Conservation (phyloP, 53 echinoderm and acorn worm species). For the Glandiceps talaboti region DNA sequence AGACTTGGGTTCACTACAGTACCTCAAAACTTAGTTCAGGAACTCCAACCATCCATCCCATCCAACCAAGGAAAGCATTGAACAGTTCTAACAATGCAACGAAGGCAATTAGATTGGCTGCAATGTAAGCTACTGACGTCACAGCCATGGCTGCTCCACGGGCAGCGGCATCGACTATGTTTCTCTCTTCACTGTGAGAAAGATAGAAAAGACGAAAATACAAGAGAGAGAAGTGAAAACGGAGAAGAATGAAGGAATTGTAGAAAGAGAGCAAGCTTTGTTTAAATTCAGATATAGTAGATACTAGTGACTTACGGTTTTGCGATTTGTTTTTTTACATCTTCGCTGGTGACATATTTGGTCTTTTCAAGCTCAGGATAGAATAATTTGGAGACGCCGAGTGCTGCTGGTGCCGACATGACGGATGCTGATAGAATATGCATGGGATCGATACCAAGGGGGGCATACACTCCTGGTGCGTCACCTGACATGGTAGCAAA, state of each 20-base stretch:
- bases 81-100: constrained; percentile 68
- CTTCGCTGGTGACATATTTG: not conserved
- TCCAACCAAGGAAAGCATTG: constrained; percentile 62
- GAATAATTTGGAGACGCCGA: not conserved
- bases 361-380: not conserved
- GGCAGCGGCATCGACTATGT: constrained; percentile 63
- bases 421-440: not conserved
- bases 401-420: not conserved
- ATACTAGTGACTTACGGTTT: too few relatives aligned
- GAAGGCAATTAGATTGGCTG: constrained; percentile 83
- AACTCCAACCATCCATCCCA: constrained; percentile 64
- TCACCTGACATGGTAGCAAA: not conserved
- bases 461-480: constrained; percentile 2
- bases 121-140: constrained; percentile 70
- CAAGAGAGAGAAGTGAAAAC: too few relatives aligned
- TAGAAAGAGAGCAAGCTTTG: too few relatives aligned
- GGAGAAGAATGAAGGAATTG: too few relatives aligned
- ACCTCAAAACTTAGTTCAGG: constrained; percentile 82
- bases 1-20: too few relatives aligned
- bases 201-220: not conserved
- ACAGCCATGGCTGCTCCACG: constrained; percentile 64
- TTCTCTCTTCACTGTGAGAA: constrained; percentile 49
- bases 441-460: not conserved
- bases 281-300: too few relatives aligned
- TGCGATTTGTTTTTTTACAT: not conserved